A percentile compares a stretch with the other conserved stretches of the same genome.
Evolutionary conservation across 2,888 invertebrate species (phyloP).

Genomic region (Penaeus monodon): DNA sequence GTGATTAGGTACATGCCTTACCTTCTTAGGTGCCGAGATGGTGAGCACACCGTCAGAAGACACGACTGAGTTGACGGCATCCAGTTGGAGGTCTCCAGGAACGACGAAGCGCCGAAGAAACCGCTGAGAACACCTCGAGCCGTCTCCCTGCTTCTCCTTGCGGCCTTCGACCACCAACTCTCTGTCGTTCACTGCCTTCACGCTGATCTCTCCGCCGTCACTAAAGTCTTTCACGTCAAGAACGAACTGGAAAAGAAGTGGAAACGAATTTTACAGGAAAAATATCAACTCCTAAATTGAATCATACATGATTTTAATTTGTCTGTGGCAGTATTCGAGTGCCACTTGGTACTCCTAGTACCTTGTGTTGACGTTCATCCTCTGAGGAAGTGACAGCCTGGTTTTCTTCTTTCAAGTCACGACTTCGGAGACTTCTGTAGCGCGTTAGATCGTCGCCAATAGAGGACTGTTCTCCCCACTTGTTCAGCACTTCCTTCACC

Average conservation of each 20-base stretch:
- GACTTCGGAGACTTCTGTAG: constrained; percentile 50
- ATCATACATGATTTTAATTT: too few species aligned
- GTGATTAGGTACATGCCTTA: background rate
- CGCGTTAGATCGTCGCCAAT: constrained; percentile 41
- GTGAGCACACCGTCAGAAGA: constrained; percentile 60
- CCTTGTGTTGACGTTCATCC: constrained; percentile 37
- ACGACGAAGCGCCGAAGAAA: constrained; percentile 56
- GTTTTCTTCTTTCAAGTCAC: constrained; percentile 47
- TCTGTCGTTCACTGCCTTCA: constrained; percentile 41
- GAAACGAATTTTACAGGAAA: too few species aligned
- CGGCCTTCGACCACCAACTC: constrained; percentile 58
- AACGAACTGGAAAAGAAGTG: constrained; percentile 28
- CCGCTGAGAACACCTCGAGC: constrained; percentile 32
- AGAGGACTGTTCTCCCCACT: constrained; percentile 35
- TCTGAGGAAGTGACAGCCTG: constrained; percentile 46
- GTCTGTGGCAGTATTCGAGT: too few species aligned
- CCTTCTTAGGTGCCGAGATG: constrained; percentile 60
- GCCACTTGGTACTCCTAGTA: background rate
- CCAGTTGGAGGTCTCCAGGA: constrained; percentile 41
- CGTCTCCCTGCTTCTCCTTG: constrained; percentile 42
- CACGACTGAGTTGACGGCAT: constrained; percentile 50
- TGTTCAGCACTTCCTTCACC: constrained; percentile 49
- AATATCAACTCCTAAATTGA: too few species aligned
- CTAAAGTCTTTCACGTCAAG: constrained; percentile 59
- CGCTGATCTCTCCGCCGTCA: constrained; percentile 49